Percentiles rank a stretch among this genome's conserved stretches.
Evolutionary conservation across 2,797 vertebrate species (phyloP).

Genomic region (Alosa sapidissima): DNA sequence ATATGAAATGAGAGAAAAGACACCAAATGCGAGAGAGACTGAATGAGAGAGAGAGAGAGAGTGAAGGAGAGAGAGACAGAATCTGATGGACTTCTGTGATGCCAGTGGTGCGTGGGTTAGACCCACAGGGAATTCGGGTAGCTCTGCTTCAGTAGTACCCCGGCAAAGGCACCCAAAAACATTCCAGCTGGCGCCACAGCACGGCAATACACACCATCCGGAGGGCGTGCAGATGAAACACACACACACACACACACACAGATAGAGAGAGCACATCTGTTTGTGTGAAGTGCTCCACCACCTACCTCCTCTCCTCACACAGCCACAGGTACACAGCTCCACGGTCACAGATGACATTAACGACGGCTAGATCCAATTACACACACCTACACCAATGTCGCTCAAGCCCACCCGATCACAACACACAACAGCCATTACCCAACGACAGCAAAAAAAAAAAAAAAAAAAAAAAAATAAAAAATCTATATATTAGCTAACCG

Average conservation of each 20-base stretch:
- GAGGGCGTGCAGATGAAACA: neutral
- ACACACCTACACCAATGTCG: constrained; percentile 10
- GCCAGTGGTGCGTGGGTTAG: constrained; percentile 12
- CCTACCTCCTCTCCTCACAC: neutral
- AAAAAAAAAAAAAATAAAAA: no score
- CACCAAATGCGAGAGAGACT: neutral
- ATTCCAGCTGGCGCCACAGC: neutral
- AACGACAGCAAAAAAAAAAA: neutral
- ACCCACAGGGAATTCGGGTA: neutral
- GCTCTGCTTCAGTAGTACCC: neutral
- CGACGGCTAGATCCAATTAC: constrained; percentile 13
- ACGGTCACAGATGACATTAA: constrained; percentile 12
- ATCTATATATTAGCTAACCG: neutral
- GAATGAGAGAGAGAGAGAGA: neutral
- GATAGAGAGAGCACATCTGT: neutral
- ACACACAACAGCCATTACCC: neutral
- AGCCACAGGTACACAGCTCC: constrained; percentile 21
- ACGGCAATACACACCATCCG: neutral
- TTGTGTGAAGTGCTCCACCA: constrained; percentile 5
- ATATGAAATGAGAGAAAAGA: neutral
- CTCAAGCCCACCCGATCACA: neutral
- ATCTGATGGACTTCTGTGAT: constrained; percentile 15
- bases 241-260: neutral
- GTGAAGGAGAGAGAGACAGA: neutral
- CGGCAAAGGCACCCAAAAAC: constrained; percentile 15